Evolutionary conservation across 1,140 invertebrate species (phyloP).

Genomic region (Palaemon carinicauda): DNA sequence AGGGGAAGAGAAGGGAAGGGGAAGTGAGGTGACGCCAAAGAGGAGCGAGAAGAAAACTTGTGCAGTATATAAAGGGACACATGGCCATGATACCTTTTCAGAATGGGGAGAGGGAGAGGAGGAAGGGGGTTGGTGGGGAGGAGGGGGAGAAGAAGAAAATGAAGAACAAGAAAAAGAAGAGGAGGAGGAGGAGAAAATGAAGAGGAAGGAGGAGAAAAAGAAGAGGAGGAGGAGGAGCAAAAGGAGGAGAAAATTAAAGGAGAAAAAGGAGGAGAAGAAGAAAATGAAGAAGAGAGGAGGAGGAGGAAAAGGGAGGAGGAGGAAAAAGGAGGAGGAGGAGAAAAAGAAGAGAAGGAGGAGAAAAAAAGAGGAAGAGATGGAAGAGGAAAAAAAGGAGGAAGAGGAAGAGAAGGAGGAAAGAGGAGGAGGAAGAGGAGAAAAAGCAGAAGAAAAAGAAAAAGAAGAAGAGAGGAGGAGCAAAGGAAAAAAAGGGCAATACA

Average conservation of each 20-base stretch:
- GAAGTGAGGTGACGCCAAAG: too few species aligned
- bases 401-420: neutral
- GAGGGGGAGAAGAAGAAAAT: neutral
- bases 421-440: neutral
- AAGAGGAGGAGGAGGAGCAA: too few species aligned
- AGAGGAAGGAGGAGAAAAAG: neutral
- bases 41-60: too few species aligned
- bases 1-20: too few species aligned
- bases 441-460: neutral
- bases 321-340: neutral
- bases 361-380: neutral
- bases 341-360: neutral
- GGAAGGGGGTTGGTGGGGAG: too few species aligned
- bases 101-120: too few species aligned
- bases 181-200: neutral
- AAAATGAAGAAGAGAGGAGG: neutral
- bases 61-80: too few species aligned
- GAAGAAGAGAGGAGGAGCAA: neutral
- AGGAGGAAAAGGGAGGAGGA: neutral
- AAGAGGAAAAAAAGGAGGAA: neutral
- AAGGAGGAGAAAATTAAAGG: neutral
- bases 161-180: neutral
- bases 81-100: too few species aligned
- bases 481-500: neutral
- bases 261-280: neutral